Evolutionary conservation across 2,797 vertebrate genomes (phyloP), one percentile per base, ranked within the genome.

Genomic region (Heteromormyrus szaboi): DNA sequence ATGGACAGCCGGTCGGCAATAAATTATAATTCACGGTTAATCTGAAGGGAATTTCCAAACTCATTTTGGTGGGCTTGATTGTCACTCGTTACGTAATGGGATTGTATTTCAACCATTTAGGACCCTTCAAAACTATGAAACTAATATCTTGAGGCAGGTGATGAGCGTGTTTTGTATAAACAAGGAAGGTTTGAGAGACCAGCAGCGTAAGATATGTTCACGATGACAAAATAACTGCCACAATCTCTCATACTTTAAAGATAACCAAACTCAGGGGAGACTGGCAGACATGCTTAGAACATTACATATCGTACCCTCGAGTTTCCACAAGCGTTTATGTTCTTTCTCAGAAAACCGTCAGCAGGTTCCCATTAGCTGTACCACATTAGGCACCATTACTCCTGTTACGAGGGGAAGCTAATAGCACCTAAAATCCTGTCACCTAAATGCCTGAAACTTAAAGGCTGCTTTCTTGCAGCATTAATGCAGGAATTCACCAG

Each of bases 151-250:
- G 12, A 56, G 25, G 37, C 25, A 41, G 53, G 83, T 25, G 46
- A 85, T 14, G n/a, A 29, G 46, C n/a, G 0, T 86, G 85, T 56
- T 86, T 37, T 86, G 85, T 86, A 86, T n/a, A n/a, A 87, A 86
- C 29, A n/a, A 33, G 51, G 50, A 59, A 62, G 51, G 25, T 19
- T 59, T 53, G 50, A 29, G 84, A 85, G 22, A 48, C 83, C 84
- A 19, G 41, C 76, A 81, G 41, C 76, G 7, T 81, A 46, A 46
- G 11, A 33, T 54, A 54, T 51, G 46, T 85, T 25, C 46, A 48
- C 81, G 9, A 22, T 29, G 48, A 85, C 50, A 85, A 54, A 81
- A 81, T 33, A 81, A 17, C 84, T 17, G 25, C 12, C 50, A 51
- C 48, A 54, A 25, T 25, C 46, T 51, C 12, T 85, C 46, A 17